Evolutionary conservation across 2,888 invertebrate genomes (phyloP).

Genomic region (Pandemis corylana): DNA sequence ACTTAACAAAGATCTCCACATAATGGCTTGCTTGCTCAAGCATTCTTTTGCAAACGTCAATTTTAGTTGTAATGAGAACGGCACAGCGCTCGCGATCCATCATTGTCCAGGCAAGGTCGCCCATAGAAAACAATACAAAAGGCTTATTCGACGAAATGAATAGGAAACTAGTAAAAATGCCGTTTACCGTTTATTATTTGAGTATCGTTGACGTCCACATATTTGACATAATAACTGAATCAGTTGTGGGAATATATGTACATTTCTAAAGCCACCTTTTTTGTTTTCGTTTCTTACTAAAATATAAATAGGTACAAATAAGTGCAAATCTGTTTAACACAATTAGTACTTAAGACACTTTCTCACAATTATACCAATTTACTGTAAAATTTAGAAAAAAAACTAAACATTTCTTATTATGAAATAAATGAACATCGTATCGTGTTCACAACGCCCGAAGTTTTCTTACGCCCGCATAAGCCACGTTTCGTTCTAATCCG

Average conservation of each 20-base stretch:
- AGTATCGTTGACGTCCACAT: conserved; percentile 4
- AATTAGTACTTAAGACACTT: too few relatives aligned
- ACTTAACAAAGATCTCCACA: conserved; percentile 43
- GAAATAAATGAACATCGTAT: not conserved
- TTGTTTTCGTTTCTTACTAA: too few relatives aligned
- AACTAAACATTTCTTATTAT: not conserved
- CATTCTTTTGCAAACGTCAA: conserved; percentile 53
- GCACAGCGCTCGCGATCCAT: conserved; percentile 65
- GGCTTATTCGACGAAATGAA: conserved; percentile 50
- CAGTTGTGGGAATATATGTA: not conserved
- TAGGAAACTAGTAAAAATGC: conserved; percentile 45
- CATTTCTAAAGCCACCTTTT: too few relatives aligned
- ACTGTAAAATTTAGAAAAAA: not conserved
- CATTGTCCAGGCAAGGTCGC: conserved; percentile 72
- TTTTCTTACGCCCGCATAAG: conserved; percentile 30
- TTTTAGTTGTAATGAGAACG: conserved; percentile 54
- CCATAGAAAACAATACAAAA: conserved; percentile 66
- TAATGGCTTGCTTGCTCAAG: conserved; percentile 44
- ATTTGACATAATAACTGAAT: conserved; percentile 12
- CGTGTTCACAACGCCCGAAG: conserved; percentile 8
- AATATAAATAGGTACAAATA: too few relatives aligned
- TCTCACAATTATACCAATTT: too few relatives aligned
- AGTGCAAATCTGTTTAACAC: too few relatives aligned
- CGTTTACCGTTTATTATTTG: conserved; percentile 44
- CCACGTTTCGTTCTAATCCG: conserved; percentile 48